Percentiles rank a stretch among this genome's conserved stretches.
Conservation (phyloP, 2,113 vertebrate species). For the Chinchilla lanigera region DNA sequence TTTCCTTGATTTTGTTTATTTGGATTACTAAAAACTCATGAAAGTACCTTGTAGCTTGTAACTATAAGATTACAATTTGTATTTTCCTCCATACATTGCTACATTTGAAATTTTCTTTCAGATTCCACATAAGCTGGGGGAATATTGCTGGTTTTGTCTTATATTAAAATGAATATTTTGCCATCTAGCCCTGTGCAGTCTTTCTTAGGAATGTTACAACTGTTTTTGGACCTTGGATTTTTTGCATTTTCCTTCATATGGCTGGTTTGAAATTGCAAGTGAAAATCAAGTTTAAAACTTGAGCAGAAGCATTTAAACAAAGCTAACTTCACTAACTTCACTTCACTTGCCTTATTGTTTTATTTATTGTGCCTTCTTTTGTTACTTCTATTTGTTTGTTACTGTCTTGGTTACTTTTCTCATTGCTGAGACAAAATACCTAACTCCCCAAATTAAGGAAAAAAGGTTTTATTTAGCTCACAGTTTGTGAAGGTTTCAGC, state of each 20-base stretch:
- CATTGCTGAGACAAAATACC: too few species aligned
- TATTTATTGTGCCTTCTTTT: background rate
- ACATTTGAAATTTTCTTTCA: conserved; percentile 2
- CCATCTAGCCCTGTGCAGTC: background rate
- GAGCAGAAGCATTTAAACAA: background rate
- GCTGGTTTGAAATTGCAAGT: background rate
- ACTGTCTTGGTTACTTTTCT: too few species aligned
- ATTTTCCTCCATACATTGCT: background rate
- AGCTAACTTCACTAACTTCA: background rate
- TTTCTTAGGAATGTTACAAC: background rate
- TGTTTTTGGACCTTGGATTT: background rate
- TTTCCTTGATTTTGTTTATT: background rate
- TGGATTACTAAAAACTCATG: background rate
- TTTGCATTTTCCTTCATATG: background rate
- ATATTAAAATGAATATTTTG: background rate
- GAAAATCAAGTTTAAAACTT: background rate
- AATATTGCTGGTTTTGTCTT: background rate
- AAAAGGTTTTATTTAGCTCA: too few species aligned
- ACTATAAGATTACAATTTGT: background rate
- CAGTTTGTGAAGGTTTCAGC: too few species aligned
- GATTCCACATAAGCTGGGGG: background rate
- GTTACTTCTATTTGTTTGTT: background rate
- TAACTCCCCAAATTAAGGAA: too few species aligned
- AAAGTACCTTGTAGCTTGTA: background rate
- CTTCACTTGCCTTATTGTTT: background rate